A percentile compares a stretch with the other conserved stretches of the same genome.
These are phyloP conservation scores for Pemphredon lugubris DNA, from an alignment of 2,888 invertebrate species.

Conservation along the genomic window DNA sequence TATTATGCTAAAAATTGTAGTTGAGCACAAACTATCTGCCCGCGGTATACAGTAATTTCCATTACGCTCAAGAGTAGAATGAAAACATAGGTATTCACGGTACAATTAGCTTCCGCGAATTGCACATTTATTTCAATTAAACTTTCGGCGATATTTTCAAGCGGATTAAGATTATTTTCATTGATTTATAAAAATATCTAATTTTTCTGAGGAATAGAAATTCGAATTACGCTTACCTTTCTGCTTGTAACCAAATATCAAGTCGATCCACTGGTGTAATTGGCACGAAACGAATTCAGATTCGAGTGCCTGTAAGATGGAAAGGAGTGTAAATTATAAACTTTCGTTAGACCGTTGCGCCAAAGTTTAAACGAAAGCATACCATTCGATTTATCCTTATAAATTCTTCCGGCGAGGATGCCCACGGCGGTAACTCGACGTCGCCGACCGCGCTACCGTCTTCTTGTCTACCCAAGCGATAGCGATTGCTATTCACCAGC, in stretches of 20 bases:
- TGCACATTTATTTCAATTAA: too few relatives aligned
- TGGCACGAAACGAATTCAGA: constrained; percentile 99
- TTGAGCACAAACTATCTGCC: too few relatives aligned
- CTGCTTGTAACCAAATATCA: constrained; percentile 99
- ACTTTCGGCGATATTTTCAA: too few relatives aligned
- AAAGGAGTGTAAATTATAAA: too few relatives aligned
- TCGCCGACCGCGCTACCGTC: constrained; percentile 90
- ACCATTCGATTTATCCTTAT: constrained; percentile 98
- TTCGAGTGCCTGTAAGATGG: constrained; percentile 89
- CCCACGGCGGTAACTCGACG: constrained; percentile 98
- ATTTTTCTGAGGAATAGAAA: neutral
- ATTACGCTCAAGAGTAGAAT: too few relatives aligned
- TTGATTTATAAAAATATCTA: too few relatives aligned
- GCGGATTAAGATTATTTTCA: too few relatives aligned
- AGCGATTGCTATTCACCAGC: constrained; percentile 94
- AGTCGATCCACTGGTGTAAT: constrained; percentile 99
- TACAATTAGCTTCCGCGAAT: too few relatives aligned
- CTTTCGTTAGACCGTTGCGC: too few relatives aligned
- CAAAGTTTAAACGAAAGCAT: constrained; percentile 27
- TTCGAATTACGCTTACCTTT: constrained; percentile 84
- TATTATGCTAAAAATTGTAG: neutral
- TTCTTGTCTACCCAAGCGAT: constrained; percentile 93
- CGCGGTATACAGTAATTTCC: too few relatives aligned
- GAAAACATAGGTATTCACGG: too few relatives aligned
- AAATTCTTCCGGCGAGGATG: constrained; percentile 98